A percentile compares a stretch with the other conserved stretches of the same genome.
phyloP scores from a whole-genome alignment of 2,797 vertebrate species.

The Tragelaphus eurycerus region DNA sequence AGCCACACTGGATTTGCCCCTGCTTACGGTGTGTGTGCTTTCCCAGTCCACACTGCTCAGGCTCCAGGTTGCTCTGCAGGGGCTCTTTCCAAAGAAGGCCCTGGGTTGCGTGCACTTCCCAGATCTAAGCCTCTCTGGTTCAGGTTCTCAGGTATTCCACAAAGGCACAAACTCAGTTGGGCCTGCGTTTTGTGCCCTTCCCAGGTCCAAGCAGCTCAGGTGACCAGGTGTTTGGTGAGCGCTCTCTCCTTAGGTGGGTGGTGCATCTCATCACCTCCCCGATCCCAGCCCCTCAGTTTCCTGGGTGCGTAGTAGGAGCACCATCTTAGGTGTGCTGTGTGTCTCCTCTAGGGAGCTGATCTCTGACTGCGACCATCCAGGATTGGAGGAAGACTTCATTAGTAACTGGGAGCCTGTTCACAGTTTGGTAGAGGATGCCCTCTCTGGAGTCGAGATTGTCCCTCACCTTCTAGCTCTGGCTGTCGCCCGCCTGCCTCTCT shows the following conservation, averaged over 20 bases:
- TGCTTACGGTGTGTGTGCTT: rapidly evolving
- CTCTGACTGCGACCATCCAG: neutral
- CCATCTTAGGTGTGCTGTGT: rapidly evolving
- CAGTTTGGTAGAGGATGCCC: neutral
- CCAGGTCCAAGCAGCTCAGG: rapidly evolving
- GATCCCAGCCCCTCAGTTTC: rapidly evolving
- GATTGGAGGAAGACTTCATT: neutral
- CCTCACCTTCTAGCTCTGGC: neutral
- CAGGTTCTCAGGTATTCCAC: neutral
- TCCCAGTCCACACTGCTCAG: neutral
- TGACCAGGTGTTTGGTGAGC: neutral
- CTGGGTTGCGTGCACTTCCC: neutral
- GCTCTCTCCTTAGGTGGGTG: neutral
- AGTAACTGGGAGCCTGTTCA: neutral
- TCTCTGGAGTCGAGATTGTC: neutral
- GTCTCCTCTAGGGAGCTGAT: neutral
- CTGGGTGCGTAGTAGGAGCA: rapidly evolving
- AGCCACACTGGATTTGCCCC: neutral
- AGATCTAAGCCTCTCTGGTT: rapidly evolving
- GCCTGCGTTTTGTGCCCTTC: neutral
- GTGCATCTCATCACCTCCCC: rapidly evolving
- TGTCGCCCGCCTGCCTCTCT: rapidly evolving
- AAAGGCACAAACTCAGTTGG: neutral
- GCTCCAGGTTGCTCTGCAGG: no score
- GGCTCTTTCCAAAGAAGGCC: neutral